phyloP scores from a whole-genome alignment of 1,140 invertebrate genomes.

The Periplaneta americana region DNA sequence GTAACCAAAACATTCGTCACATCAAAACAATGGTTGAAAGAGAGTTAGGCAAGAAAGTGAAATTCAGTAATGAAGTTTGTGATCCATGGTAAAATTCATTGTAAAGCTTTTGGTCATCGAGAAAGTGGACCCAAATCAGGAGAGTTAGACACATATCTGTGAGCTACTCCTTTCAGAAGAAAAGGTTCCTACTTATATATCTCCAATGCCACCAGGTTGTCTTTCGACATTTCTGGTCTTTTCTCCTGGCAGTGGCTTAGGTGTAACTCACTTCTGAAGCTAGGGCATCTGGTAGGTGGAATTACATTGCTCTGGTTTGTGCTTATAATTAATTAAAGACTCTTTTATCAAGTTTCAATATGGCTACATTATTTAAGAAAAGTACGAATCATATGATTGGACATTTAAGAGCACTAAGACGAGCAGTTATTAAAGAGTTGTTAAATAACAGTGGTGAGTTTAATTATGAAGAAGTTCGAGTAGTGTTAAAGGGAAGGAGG shows the following conservation, averaged over 20 bases:
- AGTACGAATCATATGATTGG: no score
- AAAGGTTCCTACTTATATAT: neutral
- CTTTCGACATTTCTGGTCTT: no score
- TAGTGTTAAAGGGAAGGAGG: neutral
- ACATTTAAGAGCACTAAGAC: neutral
- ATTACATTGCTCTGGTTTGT: no score
- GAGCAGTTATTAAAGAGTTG: neutral
- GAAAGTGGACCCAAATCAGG: neutral
- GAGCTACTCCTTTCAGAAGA: neutral
- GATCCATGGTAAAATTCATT: neutral
- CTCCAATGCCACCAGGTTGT: no score
- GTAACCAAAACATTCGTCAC: neutral
- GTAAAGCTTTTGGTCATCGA: neutral
- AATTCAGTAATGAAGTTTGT: neutral
- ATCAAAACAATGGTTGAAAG: neutral
- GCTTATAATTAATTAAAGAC: no score
- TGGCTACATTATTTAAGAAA: no score
- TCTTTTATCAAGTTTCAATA: no score
- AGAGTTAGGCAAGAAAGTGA: neutral
- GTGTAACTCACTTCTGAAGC: no score
- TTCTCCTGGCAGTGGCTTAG: no score
- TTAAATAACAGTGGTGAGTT: constrained; percentile 3
- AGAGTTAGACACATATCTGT: neutral
- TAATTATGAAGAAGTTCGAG: neutral
- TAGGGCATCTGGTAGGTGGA: no score